Evolutionary conservation across 1,140 invertebrate species (phyloP).

Genomic region (Hylaeus volcanicus): DNA sequence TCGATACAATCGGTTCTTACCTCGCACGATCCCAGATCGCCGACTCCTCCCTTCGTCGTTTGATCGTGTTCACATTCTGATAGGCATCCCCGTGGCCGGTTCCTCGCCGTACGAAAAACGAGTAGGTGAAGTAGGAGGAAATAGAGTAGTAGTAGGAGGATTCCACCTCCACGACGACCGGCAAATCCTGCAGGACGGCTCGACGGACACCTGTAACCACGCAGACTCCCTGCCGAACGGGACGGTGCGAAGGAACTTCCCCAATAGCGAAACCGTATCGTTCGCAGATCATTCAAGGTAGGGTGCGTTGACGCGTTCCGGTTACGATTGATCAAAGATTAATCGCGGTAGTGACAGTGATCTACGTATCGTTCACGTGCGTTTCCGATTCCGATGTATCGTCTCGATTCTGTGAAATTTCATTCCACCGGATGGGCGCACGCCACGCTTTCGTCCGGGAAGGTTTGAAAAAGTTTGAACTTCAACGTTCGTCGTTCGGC

Average conservation of each 20-base stretch:
- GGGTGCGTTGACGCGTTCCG: slow-evolving; percentile 31
- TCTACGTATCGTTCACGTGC: background rate
- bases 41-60: slow-evolving; percentile 4
- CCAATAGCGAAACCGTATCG: slow-evolving; percentile 45
- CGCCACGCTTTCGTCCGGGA: background rate
- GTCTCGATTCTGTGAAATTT: background rate
- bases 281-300: slow-evolving; percentile 56
- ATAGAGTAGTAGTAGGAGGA: slow-evolving; percentile 65
- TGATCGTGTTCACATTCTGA: background rate
- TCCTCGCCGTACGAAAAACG: slow-evolving; percentile 52
- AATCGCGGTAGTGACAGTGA: slow-evolving; percentile 15
- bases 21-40: background rate
- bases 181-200: slow-evolving; percentile 64
- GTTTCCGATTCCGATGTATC: background rate
- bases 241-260: slow-evolving; percentile 53
- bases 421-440: background rate
- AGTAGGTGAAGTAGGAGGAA: slow-evolving; percentile 61
- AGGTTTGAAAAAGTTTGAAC: background rate
- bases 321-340: slow-evolving; percentile 16
- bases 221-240: slow-evolving; percentile 62
- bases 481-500: background rate
- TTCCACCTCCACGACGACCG: slow-evolving; percentile 60
- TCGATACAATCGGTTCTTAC: too few relatives aligned
- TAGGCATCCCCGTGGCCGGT: slow-evolving; percentile 47
- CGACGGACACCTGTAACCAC: slow-evolving; percentile 67